Evolutionary conservation across 1,140 invertebrate genomes (phyloP).

Genomic region (Carposina sasakii): DNA sequence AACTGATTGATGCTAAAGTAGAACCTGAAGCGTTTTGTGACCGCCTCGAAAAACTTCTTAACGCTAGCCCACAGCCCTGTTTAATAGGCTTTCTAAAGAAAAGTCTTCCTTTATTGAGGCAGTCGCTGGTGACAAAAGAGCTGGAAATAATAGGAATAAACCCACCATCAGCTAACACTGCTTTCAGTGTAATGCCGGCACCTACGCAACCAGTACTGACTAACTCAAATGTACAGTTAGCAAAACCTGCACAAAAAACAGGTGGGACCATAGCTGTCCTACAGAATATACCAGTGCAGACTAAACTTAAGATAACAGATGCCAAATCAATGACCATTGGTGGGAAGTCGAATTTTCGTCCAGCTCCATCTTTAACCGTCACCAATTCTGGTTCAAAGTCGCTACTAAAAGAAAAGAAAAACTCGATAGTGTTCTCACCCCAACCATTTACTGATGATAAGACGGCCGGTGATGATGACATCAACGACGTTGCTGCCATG

Average conservation of each 20-base stretch:
- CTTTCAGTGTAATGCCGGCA: slow-evolving; percentile 39
- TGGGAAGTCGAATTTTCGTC: slow-evolving; percentile 40
- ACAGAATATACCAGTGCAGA: slow-evolving; percentile 55
- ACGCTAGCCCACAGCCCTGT: slow-evolving; percentile 97
- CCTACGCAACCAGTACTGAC: slow-evolving; percentile 33
- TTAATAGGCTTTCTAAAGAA: slow-evolving; percentile 98
- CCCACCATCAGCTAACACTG: slow-evolving; percentile 77
- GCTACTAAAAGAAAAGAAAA: slow-evolving; percentile 49
- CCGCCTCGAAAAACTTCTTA: slow-evolving; percentile 94
- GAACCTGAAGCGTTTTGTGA: slow-evolving; percentile 98
- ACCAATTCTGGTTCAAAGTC: slow-evolving; percentile 50
- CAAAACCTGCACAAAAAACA: slow-evolving; percentile 38
- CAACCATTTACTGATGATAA: slow-evolving; percentile 53
- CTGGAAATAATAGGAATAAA: slow-evolving; percentile 96
- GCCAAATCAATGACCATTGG: slow-evolving; percentile 48
- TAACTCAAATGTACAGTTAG: slow-evolving; percentile 37
- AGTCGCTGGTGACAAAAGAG: slow-evolving; percentile 92
- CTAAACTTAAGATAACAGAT: slow-evolving; percentile 46
- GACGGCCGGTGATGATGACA: slow-evolving; percentile 72
- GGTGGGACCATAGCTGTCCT: slow-evolving; percentile 52
- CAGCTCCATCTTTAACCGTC: slow-evolving; percentile 36
- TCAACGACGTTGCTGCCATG: slow-evolving; percentile 99
- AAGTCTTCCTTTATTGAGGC: slow-evolving; percentile 93
- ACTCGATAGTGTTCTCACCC: slow-evolving; percentile 36
- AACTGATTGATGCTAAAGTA: slow-evolving; percentile 95